Evolutionary conservation across 1,140 invertebrate genomes (phyloP).

Genomic region (Euura lappo): DNA sequence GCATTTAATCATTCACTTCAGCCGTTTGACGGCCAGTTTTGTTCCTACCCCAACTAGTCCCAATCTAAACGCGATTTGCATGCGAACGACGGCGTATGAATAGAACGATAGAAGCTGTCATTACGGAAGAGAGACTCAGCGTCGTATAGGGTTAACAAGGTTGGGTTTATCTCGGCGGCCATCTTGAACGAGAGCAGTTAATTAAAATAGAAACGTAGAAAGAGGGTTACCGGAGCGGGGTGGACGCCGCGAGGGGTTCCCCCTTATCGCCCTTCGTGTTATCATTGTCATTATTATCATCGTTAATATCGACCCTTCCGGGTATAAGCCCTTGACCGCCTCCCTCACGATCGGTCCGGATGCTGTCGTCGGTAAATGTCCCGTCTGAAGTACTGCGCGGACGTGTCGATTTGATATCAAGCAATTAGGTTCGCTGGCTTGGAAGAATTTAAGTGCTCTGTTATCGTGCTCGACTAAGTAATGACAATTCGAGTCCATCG

Average conservation of each 20-base stretch:
- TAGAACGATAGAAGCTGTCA: not conserved
- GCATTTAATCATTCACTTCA: too few relatives aligned
- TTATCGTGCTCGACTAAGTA: slow-evolving; percentile 2
- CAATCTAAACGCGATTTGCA: not conserved
- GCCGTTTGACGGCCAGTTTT: too few relatives aligned
- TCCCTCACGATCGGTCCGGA: not conserved
- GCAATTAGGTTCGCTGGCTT: not conserved
- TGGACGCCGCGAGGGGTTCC: not conserved
- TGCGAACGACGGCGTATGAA: not conserved
- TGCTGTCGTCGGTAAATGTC: not conserved
- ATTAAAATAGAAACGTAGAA: not conserved
- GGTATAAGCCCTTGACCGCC: not conserved
- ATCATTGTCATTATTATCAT: not conserved
- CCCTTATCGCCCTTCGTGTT: not conserved
- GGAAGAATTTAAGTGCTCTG: slow-evolving; percentile 2
- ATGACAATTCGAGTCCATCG: slow-evolving; percentile 4
- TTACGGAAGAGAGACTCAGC: not conserved
- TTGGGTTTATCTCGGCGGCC: not conserved
- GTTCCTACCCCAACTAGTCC: not conserved
- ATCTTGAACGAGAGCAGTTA: not conserved
- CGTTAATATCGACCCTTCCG: slow-evolving; percentile 1
- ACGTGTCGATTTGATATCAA: not conserved
- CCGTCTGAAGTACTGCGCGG: not conserved
- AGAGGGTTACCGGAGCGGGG: not conserved
- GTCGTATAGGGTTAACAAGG: not conserved